These are phyloP conservation scores for Ardeotis arabs DNA, from an alignment of 2,113 vertebrate species.

Conservation along the genomic window DNA sequence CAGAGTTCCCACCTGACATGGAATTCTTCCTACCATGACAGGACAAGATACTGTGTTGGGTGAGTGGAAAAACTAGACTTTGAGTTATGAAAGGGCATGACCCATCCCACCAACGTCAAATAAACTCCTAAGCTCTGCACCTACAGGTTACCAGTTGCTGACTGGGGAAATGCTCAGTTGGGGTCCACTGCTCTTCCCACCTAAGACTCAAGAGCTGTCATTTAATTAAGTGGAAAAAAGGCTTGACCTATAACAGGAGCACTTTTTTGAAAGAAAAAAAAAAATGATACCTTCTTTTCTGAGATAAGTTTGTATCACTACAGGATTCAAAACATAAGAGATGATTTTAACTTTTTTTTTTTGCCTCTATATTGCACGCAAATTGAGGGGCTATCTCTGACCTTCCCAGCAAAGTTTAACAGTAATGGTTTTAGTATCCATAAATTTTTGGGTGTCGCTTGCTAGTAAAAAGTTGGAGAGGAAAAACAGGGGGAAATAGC, in stretches of 20 bases:
- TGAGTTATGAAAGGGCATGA: background rate
- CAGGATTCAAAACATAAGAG: background rate
- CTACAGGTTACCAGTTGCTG: background rate
- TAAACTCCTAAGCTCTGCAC: background rate
- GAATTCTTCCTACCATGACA: background rate
- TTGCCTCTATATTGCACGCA: background rate
- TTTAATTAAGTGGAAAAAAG: background rate
- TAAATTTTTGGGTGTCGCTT: slow-evolving; percentile 74
- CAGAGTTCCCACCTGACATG: background rate
- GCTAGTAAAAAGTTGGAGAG: slow-evolving; percentile 64
- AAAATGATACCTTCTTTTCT: background rate
- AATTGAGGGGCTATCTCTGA: slow-evolving; percentile 21
- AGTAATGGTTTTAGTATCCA: slow-evolving; percentile 48
- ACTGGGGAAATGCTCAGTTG: background rate
- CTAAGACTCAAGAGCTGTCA: background rate
- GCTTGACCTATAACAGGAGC: background rate
- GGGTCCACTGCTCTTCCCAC: background rate
- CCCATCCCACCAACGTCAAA: background rate
- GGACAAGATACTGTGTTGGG: background rate
- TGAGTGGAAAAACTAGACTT: background rate
- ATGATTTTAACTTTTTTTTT: background rate
- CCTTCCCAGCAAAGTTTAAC: slow-evolving; percentile 44
- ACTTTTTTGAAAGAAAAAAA: background rate
- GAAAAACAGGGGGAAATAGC: slow-evolving; percentile 72
- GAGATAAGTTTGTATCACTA: background rate